Evolutionary conservation across 2,888 invertebrate genomes (phyloP), one percentile per base, ranked within the genome.

Genomic region (Synergus umbraculus): DNA sequence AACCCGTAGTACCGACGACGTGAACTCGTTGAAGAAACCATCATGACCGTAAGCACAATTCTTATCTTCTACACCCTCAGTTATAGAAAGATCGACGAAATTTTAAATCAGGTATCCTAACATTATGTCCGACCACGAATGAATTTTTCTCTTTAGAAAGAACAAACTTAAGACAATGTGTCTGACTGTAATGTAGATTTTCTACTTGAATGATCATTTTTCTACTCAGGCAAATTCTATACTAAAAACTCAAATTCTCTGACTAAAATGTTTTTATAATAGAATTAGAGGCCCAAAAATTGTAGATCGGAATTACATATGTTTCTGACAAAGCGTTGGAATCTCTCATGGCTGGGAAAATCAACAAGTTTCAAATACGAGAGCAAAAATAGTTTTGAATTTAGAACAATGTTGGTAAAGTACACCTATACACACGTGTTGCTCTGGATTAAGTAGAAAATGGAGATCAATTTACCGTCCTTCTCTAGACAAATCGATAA

Each of bases 1-100:
- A 66, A 79, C 46, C 69, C 82, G 85, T 49, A 49, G 49, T 49
- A 49, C 29, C 29, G 29, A 29, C 29, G 29, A 29, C 29, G 29
- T 29, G 29, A 29, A 13, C 49, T 49, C 13, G 13, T 4, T 49
- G 13, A 13, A 15, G 49, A 49, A 49, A 13, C 49, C 13, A 29
- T 29, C 29, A 29, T 29, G 29, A 29, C 29, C 29, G 29, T 29
- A 29, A 29, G 29, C 29, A 29, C 29, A 29, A 29, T 29, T 15
- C 49, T 49, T 15, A 49, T 29, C 29, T 29, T 13, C 49, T 49
- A 15, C 13, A 5, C 13, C 15, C 49, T 5, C 15, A 9, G 8
- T 43, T 7, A 5, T 43, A 43, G 9, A 43, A 43, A 43, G 7
- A 43, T 9, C 43, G 7, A 43, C 43, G 1, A 43, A 43, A 43